Base-by-base conservation (phyloP, 2,888 invertebrate genomes). In the Clistopyga incitator region DNA sequence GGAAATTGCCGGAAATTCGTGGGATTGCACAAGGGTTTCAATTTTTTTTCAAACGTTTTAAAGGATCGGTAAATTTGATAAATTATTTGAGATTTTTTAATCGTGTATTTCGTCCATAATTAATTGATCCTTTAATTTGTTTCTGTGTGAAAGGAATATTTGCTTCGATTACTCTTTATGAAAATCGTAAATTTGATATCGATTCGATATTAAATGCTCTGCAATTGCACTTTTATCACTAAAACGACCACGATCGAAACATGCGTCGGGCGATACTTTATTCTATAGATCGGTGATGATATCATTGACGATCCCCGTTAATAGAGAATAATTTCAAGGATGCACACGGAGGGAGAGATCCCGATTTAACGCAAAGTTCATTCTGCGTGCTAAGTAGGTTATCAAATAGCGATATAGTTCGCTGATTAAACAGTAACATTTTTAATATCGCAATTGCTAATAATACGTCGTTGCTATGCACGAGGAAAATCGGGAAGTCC, bases 311-410 rank as follows among this genome's bases (percentile, higher is more conserved):
- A 81, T 80, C 52, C 72, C 50, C 65, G 38, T 61, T 83, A 77
- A 80, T 77, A 61, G 72, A 81, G 83, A 81, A 81, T 81, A 83
- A 81, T 77, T 81, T 83, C 81, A 83, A 83, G 81, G 80, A 83
- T 81, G 74, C 20, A 29, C 38, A 47, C 38, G 38, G 72, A 78
- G 15, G 59, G 70, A 52, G 67, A 61, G 71, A 72, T 52, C 25
- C 61, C 83, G 68, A 65, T 74, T 29, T 47, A 52, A 68, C 72
- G 45, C 64, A 74, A 54, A 83, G 81, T 83, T 81, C 83, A 77
- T 77, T 61, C 50, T 65, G 38, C 56, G 25, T 29, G 56, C 38
- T 20, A 72, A 68, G 18, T 81, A 18, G 83, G 80, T 80, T 76
- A 83, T 83, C 70, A 38, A 54, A 38, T 13, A 6, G n/a, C 15